Conservation (phyloP, 2,113 vertebrate species). For the Circaetus cinerascens region DNA sequence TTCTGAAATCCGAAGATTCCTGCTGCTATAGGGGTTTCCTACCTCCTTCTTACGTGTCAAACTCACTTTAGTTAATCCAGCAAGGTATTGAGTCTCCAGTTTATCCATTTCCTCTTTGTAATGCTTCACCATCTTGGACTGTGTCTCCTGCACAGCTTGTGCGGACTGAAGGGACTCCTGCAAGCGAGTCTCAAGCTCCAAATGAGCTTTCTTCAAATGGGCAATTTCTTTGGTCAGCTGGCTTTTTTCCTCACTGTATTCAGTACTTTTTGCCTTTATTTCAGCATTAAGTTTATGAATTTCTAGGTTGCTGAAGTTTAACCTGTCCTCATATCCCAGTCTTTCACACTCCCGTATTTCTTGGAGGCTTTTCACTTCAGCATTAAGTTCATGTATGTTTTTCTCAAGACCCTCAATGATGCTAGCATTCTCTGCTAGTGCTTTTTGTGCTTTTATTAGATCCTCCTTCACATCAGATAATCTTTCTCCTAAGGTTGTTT, state of each 20-base stretch:
- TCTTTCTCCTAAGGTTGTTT: conserved; percentile 66
- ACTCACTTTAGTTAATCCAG: conserved; percentile 61
- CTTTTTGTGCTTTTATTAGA: conserved; percentile 42
- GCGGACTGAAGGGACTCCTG: conserved; percentile 45
- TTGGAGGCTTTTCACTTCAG: conserved; percentile 70
- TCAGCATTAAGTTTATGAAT: conserved; percentile 64
- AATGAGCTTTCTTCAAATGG: conserved; percentile 30
- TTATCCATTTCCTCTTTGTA: conserved; percentile 60
- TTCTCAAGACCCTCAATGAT: conserved; percentile 52
- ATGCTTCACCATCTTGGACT: background rate
- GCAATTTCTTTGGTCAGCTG: conserved; percentile 53
- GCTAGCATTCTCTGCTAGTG: conserved; percentile 36
- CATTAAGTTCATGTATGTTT: conserved; percentile 67
- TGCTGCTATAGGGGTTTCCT: background rate
- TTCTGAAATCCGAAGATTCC: background rate
- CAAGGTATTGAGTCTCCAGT: conserved; percentile 58
- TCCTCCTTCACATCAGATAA: conserved; percentile 58
- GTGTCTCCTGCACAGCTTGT: conserved; percentile 48
- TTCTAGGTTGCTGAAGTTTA: conserved; percentile 74
- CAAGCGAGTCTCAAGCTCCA: conserved; percentile 52
- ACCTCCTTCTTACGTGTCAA: background rate
- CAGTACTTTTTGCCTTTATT: conserved; percentile 70
- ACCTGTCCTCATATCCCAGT: conserved; percentile 71
- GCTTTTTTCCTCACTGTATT: conserved; percentile 67
- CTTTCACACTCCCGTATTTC: conserved; percentile 71